Conservation (phyloP, 2,797 vertebrate species). For the Thalassophryne amazonica region DNA sequence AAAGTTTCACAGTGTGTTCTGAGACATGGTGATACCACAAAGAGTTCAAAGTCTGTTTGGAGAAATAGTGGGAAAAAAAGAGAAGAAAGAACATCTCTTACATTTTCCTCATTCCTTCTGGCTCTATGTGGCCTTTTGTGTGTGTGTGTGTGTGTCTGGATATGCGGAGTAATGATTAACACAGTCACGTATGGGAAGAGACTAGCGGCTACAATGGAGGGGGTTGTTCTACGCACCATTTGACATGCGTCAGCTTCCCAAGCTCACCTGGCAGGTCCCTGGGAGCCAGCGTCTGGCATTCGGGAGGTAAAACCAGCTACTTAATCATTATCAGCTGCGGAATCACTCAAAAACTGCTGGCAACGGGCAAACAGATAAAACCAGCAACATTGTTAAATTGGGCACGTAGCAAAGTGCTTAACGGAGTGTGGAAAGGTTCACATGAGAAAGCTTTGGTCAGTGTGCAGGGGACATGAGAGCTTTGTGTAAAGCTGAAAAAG, state of each 20-base stretch:
- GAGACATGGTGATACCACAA: slow-evolving; percentile 46
- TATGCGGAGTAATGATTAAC: slow-evolving; percentile 87
- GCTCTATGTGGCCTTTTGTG: slow-evolving; percentile 63
- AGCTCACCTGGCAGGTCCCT: slow-evolving; percentile 70
- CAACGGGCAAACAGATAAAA: slow-evolving; percentile 73
- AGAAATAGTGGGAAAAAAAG: slow-evolving; percentile 23
- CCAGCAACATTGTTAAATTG: slow-evolving; percentile 52
- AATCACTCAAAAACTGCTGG: slow-evolving; percentile 52
- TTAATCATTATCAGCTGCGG: slow-evolving; percentile 76
- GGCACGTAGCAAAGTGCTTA: slow-evolving; percentile 46
- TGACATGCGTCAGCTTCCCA: slow-evolving; percentile 60
- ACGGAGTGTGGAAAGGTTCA: slow-evolving; percentile 56
- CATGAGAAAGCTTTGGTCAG: slow-evolving; percentile 52
- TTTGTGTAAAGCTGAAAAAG: slow-evolving; percentile 39
- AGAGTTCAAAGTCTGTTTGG: slow-evolving; percentile 63
- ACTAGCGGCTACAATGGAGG: slow-evolving; percentile 76
- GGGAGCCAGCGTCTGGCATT: slow-evolving; percentile 67
- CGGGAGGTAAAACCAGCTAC: slow-evolving; percentile 34
- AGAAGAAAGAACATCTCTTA: slow-evolving; percentile 40
- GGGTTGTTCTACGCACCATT: slow-evolving; percentile 72
- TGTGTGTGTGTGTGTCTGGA: slow-evolving; percentile 52
- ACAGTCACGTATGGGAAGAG: slow-evolving; percentile 78
- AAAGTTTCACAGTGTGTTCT: slow-evolving; percentile 20
- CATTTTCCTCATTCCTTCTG: slow-evolving; percentile 78
- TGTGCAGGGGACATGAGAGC: slow-evolving; percentile 40